Conservation (phyloP, 2,888 invertebrate genomes). For the Hydropsyche betteni region DNA sequence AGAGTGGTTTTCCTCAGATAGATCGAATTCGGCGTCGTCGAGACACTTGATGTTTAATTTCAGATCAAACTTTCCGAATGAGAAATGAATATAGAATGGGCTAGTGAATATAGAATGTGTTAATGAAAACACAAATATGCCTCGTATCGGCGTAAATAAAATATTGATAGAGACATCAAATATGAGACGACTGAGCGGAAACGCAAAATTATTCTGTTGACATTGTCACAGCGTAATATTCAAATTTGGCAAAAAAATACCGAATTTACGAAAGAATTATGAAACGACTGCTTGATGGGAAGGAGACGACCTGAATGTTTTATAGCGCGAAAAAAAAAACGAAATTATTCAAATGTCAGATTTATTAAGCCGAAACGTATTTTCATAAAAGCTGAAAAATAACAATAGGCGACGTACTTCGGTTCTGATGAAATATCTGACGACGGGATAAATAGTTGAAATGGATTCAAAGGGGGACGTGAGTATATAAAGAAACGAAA, state of each 20-base stretch:
- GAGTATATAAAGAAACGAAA: background rate
- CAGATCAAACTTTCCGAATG: too few relatives aligned
- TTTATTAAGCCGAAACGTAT: too few relatives aligned
- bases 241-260: constrained; percentile 2
- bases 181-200: background rate
- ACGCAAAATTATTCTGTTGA: background rate
- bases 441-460: background rate
- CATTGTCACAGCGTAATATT: background rate
- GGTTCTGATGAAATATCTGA: background rate
- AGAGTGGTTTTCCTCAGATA: too few relatives aligned
- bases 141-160: too few relatives aligned
- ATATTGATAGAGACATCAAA: background rate
- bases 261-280: background rate
- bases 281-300: background rate
- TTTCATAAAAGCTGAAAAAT: background rate
- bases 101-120: too few relatives aligned
- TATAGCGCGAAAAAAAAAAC: too few relatives aligned
- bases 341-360: too few relatives aligned
- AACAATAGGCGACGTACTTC: background rate
- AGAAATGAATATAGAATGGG: too few relatives aligned
- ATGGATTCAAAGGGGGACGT: background rate
- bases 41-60: too few relatives aligned
- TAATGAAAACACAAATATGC: too few relatives aligned
- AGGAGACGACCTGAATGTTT: too few relatives aligned
- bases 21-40: too few relatives aligned